Percentiles rank a stretch among this genome's conserved stretches.
These are phyloP conservation scores for Sphenopsis melanotis DNA, from an alignment of 2,797 vertebrate genomes.

Conservation along the genomic window DNA sequence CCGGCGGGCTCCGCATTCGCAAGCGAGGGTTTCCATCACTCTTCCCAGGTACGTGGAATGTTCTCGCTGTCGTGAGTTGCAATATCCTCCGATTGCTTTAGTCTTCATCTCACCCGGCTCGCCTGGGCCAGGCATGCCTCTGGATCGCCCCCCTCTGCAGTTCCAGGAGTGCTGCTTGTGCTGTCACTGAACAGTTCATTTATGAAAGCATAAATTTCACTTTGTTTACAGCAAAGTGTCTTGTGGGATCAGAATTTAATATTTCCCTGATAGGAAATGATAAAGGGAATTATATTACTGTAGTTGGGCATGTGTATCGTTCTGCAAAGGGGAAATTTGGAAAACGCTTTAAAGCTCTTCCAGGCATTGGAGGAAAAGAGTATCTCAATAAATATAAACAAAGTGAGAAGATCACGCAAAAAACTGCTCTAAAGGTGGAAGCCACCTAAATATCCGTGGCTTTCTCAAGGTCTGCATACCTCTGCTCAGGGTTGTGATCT, in stretches of 20 bases:
- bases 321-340: not conserved
- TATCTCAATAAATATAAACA: not conserved
- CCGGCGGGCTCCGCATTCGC: accelerated
- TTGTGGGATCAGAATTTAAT: not conserved
- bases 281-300: not conserved
- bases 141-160: accelerated
- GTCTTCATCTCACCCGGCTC: not conserved
- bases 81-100: not conserved
- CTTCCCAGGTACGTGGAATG: not conserved
- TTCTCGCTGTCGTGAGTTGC: not conserved
- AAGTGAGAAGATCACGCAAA: not conserved
- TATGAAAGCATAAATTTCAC: not conserved
- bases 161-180: not conserved
- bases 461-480: not conserved
- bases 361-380: not conserved
- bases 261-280: not conserved
- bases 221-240: not conserved
- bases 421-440: not conserved
- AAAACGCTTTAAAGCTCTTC: not conserved
- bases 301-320: not conserved
- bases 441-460: not conserved
- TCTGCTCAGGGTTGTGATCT: not conserved
- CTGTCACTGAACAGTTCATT: not conserved
- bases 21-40: accelerated
- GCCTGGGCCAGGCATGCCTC: not conserved